phyloP scores from a whole-genome alignment of 1,140 invertebrate genomes.

The Bombus breviceps region DNA sequence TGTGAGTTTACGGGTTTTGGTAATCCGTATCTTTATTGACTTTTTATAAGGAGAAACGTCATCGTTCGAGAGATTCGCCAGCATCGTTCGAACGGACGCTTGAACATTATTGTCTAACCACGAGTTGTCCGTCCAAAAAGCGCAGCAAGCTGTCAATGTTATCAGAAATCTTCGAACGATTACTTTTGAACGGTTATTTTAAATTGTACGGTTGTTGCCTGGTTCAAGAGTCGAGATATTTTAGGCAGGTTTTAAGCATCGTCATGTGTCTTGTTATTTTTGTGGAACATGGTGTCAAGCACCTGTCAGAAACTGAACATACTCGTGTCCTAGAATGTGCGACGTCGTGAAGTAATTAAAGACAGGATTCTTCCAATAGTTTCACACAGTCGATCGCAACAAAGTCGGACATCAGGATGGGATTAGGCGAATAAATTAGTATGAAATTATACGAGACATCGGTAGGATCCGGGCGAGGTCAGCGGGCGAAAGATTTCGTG shows the following conservation, averaged over 20 bases:
- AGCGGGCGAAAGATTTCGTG: constrained; percentile 3
- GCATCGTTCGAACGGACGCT: constrained; percentile 6
- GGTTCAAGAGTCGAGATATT: neutral
- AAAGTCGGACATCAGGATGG: neutral
- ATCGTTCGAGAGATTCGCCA: constrained; percentile 33
- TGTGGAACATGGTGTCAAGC: neutral
- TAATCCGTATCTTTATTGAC: constrained; percentile 76
- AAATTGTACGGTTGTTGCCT: neutral
- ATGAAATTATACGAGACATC: constrained; percentile 36
- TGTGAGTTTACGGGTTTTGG: constrained; percentile 57
- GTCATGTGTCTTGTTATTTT: neutral
- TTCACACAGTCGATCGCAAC: constrained; percentile 7
- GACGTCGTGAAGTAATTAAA: neutral
- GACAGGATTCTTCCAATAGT: neutral
- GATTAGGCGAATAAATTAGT: constrained; percentile 52
- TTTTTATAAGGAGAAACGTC: constrained; percentile 58
- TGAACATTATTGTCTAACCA: constrained; percentile 40
- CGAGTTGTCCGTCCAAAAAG: neutral
- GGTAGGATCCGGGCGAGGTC: constrained; percentile 5
- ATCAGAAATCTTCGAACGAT: constrained; percentile 8
- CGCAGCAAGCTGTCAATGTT: neutral
- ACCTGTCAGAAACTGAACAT: neutral
- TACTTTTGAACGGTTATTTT: neutral
- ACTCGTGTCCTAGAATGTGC: neutral
- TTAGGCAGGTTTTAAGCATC: too few relatives aligned